These are phyloP conservation scores for Acrocephalus kingi DNA, from an alignment of 2,113 vertebrate species.

Conservation along the genomic window DNA sequence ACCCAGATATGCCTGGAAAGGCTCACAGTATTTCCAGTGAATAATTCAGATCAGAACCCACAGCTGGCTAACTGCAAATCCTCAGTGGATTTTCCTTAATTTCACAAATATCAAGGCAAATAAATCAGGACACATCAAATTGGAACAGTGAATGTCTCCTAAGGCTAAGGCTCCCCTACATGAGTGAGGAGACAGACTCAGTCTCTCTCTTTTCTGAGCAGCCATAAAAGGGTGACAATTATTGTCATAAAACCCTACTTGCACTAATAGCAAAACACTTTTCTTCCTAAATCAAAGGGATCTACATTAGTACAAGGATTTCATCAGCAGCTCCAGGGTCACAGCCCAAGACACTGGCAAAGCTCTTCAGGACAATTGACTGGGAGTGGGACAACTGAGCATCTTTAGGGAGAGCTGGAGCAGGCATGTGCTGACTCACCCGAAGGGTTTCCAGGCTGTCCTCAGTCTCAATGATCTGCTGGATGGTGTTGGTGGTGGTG, in stretches of 20 bases:
- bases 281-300: neutral
- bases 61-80: neutral
- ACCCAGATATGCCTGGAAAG: neutral
- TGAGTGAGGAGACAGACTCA: neutral
- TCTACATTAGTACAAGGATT: neutral
- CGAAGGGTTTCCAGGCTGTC: slow-evolving; percentile 90
- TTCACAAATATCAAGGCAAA: neutral
- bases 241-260: neutral
- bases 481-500: slow-evolving; percentile 85
- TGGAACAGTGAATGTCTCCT: neutral
- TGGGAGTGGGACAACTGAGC: neutral
- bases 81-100: neutral
- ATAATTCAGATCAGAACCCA: neutral
- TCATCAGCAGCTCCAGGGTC: neutral
- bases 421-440: slow-evolving; percentile 66
- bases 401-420: neutral
- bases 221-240: neutral
- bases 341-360: neutral
- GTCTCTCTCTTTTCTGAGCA: neutral
- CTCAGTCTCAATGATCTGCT: slow-evolving; percentile 85
- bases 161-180: neutral
- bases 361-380: neutral
- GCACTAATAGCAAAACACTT: neutral
- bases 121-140: neutral
- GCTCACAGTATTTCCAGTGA: neutral